Conservation (phyloP, 2,888 invertebrate species). For the Hololepta plana region DNA sequence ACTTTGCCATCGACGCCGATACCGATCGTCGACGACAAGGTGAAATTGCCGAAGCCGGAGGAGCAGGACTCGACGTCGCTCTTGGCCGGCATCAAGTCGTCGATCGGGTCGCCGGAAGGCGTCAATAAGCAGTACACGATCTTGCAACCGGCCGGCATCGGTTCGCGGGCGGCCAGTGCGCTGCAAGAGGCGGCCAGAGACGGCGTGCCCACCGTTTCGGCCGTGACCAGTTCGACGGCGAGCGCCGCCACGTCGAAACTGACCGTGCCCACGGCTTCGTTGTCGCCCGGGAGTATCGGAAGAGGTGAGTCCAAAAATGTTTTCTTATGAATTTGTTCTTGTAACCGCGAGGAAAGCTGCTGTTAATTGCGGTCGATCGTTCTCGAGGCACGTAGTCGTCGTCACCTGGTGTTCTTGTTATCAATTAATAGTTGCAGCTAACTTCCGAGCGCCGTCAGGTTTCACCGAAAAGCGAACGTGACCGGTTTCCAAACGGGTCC, state of each 20-base stretch:
- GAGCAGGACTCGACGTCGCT: slow-evolving; percentile 5
- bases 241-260: slow-evolving; percentile 12
- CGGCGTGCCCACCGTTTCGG: slow-evolving; percentile 41
- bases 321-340: no score
- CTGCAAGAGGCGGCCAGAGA: slow-evolving; percentile 54
- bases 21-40: slow-evolving; percentile 26
- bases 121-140: slow-evolving; percentile 73
- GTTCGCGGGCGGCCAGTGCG: slow-evolving; percentile 65
- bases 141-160: slow-evolving; percentile 64
- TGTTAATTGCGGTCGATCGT: no score
- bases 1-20: background rate
- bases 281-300: slow-evolving; percentile 59
- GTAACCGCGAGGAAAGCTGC: no score
- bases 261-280: slow-evolving; percentile 29
- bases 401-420: no score
- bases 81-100: slow-evolving; percentile 10
- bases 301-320: no score
- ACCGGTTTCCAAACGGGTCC: no score
- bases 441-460: no score
- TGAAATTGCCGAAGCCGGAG: slow-evolving; percentile 15
- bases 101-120: slow-evolving; percentile 25
- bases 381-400: no score
- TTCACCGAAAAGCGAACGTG: no score
- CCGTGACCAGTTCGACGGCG: slow-evolving; percentile 23
- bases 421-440: no score